A percentile compares a stretch with the other conserved stretches of the same genome.
Conservation (phyloP, 2,888 invertebrate genomes). For the Hirtodrosophila histrioides region DNA sequence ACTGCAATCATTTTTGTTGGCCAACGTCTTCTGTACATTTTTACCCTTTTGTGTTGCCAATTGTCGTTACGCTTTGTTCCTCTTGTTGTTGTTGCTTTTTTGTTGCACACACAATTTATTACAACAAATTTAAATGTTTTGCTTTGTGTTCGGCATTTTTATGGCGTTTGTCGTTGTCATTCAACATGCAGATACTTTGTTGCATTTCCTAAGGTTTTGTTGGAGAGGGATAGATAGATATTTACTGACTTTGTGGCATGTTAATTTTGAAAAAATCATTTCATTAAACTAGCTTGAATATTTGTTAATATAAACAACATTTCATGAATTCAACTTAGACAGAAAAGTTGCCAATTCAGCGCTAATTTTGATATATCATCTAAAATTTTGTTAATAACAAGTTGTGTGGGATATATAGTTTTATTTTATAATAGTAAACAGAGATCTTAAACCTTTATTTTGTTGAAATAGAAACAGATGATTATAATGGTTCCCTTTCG, state of each 20-base stretch:
- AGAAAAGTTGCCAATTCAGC: too few relatives aligned
- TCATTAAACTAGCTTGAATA: too few relatives aligned
- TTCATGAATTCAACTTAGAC: too few relatives aligned
- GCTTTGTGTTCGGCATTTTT: slow-evolving; percentile 69
- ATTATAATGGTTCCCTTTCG: not conserved
- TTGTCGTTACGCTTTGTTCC: slow-evolving; percentile 62
- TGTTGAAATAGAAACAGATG: not conserved
- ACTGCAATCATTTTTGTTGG: slow-evolving; percentile 66
- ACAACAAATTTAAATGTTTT: slow-evolving; percentile 80
- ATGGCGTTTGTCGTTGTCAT: slow-evolving; percentile 52
- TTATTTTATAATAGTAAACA: too few relatives aligned
- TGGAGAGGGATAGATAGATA: not conserved
- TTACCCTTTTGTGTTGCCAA: slow-evolving; percentile 35
- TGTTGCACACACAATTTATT: slow-evolving; percentile 73
- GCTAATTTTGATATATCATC: too few relatives aligned
- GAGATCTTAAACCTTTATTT: too few relatives aligned
- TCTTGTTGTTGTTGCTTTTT: slow-evolving; percentile 23
- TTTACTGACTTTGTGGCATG: too few relatives aligned
- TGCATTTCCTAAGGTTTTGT: too few relatives aligned
- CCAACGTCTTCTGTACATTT: slow-evolving; percentile 21
- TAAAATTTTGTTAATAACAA: too few relatives aligned
- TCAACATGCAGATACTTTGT: slow-evolving; percentile 42
- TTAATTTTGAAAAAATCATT: too few relatives aligned
- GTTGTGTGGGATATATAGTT: too few relatives aligned
- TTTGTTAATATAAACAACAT: too few relatives aligned